Conservation (phyloP, 2,888 invertebrate genomes). For the Rhogogaster chlorosoma region DNA sequence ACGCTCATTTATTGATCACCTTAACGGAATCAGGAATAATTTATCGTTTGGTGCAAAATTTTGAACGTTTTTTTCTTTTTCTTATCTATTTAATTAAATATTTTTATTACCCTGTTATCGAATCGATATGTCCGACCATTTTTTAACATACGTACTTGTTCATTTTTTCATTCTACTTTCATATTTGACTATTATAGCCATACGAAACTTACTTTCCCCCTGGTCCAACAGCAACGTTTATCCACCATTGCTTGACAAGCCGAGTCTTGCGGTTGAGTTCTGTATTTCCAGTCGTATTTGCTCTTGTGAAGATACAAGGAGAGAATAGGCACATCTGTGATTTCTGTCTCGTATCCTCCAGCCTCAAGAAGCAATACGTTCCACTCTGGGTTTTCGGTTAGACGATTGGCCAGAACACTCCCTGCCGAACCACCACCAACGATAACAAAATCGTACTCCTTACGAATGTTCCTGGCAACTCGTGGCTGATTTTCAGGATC, state of each 20-base stretch:
- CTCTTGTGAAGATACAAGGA: slow-evolving; percentile 94
- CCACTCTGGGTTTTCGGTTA: slow-evolving; percentile 89
- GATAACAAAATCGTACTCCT: slow-evolving; percentile 90
- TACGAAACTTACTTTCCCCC: slow-evolving; percentile 84
- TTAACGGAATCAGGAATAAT: neutral
- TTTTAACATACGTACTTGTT: neutral
- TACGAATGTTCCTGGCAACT: slow-evolving; percentile 82
- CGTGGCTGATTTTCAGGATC: slow-evolving; percentile 90
- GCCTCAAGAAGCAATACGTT: slow-evolving; percentile 90
- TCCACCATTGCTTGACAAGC: slow-evolving; percentile 94
- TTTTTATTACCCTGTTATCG: neutral
- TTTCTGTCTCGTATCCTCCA: slow-evolving; percentile 92
- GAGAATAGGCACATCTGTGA: slow-evolving; percentile 92
- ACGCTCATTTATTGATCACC: neutral
- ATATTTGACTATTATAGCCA: neutral
- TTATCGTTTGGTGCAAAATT: neutral
- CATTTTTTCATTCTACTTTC: neutral
- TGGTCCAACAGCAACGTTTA: slow-evolving; percentile 92
- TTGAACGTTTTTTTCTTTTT: neutral
- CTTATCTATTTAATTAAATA: too few relatives aligned
- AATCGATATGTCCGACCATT: neutral
- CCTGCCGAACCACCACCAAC: slow-evolving; percentile 93
- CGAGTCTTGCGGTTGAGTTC: slow-evolving; percentile 90
- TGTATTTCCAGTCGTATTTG: slow-evolving; percentile 95
- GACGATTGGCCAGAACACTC: slow-evolving; percentile 89